Conservation (phyloP, 2,113 vertebrate species). For the Opisthocomus hoazin region DNA sequence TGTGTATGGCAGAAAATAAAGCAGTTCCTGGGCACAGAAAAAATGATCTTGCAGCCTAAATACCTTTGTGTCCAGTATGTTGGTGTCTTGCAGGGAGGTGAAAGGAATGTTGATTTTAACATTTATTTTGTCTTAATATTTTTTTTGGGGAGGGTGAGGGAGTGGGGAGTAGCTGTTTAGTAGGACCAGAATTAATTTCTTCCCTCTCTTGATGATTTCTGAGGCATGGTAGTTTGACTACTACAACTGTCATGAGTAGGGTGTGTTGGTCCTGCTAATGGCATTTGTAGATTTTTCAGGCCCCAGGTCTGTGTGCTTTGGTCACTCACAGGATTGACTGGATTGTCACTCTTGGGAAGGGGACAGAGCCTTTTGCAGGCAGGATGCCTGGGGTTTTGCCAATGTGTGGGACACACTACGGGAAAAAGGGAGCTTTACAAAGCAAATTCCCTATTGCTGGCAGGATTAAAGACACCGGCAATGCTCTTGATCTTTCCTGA, state of each 20-base stretch:
- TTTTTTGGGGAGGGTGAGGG: neutral
- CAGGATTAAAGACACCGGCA: neutral
- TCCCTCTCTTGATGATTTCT: neutral
- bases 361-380: neutral
- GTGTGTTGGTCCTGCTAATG: neutral
- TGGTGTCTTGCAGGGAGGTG: neutral
- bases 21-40: neutral
- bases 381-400: neutral
- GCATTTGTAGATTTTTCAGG: neutral
- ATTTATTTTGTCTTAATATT: neutral
- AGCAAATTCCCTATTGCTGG: neutral
- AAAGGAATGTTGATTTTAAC: neutral
- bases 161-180: neutral
- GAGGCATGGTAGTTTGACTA: neutral
- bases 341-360: neutral
- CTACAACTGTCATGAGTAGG: neutral
- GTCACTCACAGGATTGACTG: neutral
- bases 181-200: neutral
- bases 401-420: fast-evolving
- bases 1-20: neutral
- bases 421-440: neutral
- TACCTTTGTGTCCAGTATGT: neutral
- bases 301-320: neutral
- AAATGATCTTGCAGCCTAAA: neutral
- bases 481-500: neutral